Conservation (phyloP, 1,140 invertebrate genomes). For the Hylaeus volcanicus region DNA sequence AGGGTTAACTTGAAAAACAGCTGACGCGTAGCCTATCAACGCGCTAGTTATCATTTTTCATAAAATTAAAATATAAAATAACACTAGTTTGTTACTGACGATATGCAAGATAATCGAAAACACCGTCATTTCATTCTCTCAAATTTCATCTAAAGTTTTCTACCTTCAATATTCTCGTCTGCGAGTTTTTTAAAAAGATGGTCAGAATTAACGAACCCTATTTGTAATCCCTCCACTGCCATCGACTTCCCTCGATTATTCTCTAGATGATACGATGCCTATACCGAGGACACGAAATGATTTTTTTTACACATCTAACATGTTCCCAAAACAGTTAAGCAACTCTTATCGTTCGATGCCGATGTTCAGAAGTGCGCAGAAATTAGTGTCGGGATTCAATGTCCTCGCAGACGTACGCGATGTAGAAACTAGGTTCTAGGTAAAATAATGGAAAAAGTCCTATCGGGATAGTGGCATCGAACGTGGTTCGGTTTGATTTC, state of each 20-base stretch:
- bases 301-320: slow-evolving; percentile 14
- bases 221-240: slow-evolving; percentile 8
- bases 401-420: neutral
- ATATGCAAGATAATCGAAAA: too few relatives aligned
- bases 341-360: slow-evolving; percentile 3
- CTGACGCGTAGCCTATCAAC: too few relatives aligned
- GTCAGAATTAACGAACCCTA: neutral
- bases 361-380: neutral
- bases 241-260: neutral
- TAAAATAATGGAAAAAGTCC: slow-evolving; percentile 21
- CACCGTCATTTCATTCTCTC: too few relatives aligned
- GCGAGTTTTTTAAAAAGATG: too few relatives aligned
- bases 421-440: slow-evolving; percentile 41
- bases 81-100: too few relatives aligned
- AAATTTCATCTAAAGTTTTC: too few relatives aligned
- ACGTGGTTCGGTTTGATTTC: neutral
- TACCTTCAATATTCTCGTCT: too few relatives aligned
- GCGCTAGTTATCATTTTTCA: too few relatives aligned
- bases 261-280: neutral
- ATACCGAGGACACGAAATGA: neutral
- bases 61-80: too few relatives aligned
- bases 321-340: slow-evolving; percentile 32
- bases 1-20: too few relatives aligned
- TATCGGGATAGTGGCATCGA: neutral
- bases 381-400: neutral